Percentiles rank a stretch among this genome's conserved stretches.
Evolutionary conservation across 1,140 invertebrate genomes (phyloP).

Genomic region (Myzus persicae): DNA sequence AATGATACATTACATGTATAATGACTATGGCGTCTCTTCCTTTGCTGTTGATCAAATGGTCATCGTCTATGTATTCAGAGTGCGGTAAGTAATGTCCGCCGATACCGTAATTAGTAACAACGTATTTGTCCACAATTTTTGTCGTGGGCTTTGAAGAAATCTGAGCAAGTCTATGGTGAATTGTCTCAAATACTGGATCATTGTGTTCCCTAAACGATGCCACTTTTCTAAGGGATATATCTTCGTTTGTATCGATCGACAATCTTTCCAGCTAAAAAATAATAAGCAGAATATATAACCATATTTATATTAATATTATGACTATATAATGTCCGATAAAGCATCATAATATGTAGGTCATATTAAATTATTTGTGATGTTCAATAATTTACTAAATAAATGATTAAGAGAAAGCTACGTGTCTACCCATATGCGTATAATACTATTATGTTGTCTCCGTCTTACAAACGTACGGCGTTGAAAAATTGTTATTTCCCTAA

Average conservation of each 20-base stretch:
- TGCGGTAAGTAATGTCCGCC: neutral
- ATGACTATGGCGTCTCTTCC: neutral
- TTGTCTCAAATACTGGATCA: neutral
- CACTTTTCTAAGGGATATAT: neutral
- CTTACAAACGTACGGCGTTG: neutral
- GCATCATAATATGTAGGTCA: too few species aligned
- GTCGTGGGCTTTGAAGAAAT: neutral
- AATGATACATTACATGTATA: neutral
- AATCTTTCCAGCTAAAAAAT: neutral
- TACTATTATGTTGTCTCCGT: too few species aligned
- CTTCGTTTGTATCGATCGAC: neutral
- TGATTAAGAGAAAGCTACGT: neutral
- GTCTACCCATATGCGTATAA: too few species aligned
- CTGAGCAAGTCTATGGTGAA: neutral
- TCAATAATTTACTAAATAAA: too few species aligned
- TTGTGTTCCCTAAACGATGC: neutral
- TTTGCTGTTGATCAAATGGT: neutral
- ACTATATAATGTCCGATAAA: neutral
- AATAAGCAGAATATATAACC: neutral
- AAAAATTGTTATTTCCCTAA: too few species aligned
- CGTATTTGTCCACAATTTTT: neutral
- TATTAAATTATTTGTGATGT: too few species aligned
- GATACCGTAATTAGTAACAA: slow-evolving; percentile 13
- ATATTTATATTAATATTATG: neutral
- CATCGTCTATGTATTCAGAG: neutral